These are phyloP conservation scores for Narcine bancroftii DNA, from an alignment of 2,113 vertebrate species.

Conservation along the genomic window DNA sequence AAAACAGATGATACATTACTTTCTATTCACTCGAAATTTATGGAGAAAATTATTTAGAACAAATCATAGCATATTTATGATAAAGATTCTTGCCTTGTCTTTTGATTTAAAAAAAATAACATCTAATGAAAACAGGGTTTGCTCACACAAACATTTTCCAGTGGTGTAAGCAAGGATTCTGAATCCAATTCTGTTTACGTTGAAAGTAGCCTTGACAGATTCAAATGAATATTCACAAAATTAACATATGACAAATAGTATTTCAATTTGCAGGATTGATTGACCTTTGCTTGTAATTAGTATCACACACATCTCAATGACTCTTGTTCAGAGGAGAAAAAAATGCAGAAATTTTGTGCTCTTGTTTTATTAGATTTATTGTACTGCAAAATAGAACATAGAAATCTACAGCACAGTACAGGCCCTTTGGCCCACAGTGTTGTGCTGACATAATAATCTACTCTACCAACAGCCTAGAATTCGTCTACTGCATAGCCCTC, in stretches of 20 bases:
- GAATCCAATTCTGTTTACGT: not conserved
- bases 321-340: not conserved
- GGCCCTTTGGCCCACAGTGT: too few species aligned
- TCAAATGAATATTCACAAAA: not conserved
- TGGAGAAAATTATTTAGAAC: constrained; percentile 12
- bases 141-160: not conserved
- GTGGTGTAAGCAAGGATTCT: not conserved
- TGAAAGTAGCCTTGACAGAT: not conserved
- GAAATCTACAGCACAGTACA: too few species aligned
- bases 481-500: too few species aligned
- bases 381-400: not conserved
- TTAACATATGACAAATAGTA: not conserved
- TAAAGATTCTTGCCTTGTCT: constrained; percentile 1
- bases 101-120: constrained; percentile 17
- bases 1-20: not conserved
- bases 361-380: not conserved
- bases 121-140: constrained; percentile 1
- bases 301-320: not conserved
- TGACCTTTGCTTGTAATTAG: not conserved
- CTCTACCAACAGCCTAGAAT: too few species aligned
- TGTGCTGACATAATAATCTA: too few species aligned
- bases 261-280: not conserved
- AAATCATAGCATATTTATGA: constrained; percentile 2
- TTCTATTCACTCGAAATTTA: constrained; percentile 1
- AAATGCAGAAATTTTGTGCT: not conserved